Evolutionary conservation across 1,140 invertebrate species (phyloP), one percentile per base, ranked within the genome.

Genomic region (Myzus persicae): DNA sequence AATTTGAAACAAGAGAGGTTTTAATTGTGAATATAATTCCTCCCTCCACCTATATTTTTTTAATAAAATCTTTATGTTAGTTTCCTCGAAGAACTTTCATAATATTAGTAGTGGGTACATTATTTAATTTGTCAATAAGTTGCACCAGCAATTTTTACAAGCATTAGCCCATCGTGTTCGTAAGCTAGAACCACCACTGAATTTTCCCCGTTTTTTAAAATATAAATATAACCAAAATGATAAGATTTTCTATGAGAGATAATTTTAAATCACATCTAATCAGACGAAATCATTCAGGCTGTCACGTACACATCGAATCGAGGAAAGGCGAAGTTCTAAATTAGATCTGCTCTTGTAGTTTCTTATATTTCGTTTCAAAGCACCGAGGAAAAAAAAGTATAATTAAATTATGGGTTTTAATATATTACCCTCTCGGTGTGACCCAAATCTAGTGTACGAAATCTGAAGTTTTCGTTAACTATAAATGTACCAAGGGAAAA

Each of bases 191-290:
- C n/a, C n/a, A n/a, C n/a, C n/a, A n/a, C n/a, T n/a, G n/a, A n/a
- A n/a, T n/a, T n/a, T 85, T 85, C 9, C 2, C 8, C 1, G 9
- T 84, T 84, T 40, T 40, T 44, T 14, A 31, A 85, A 26, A 85
- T 14, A 85, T 42, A 42, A 24, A 31, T 85, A 44, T 31, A 26
- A 26, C 11, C 24, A 40, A 40, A 85, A 85, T 40, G 9, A 85
- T 85, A 85, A 26, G 38, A 85, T 85, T 44, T 85, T 85, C 2
- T 42, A 3, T 22, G 24, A 40, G 26, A 44, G 40, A 40, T 85
- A 85, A 40, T 85, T 85, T 85, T 40, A 85, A 85, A 85, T 67
- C 59, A 85, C 11, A 85, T 85, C 22, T 85, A 44, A 42, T 85
- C 40, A 26, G 26, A 14, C 20, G 20, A 11, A 85, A 42, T 85